These are phyloP conservation scores for Emys orbicularis DNA, from an alignment of 2,797 vertebrate genomes.

Conservation along the genomic window DNA sequence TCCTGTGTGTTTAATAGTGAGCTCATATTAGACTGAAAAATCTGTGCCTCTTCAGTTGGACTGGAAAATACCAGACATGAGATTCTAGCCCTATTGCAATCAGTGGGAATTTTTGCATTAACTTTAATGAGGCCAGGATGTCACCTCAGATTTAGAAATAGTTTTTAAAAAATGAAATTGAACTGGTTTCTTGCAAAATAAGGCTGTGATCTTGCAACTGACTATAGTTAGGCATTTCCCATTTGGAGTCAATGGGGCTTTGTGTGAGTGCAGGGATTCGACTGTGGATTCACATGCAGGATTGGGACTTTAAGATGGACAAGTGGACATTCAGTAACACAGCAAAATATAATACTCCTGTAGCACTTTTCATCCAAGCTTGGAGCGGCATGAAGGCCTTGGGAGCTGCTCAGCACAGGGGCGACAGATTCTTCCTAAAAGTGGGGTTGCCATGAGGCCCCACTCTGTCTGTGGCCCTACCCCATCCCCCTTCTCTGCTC, in stretches of 20 bases:
- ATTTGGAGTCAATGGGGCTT: not conserved
- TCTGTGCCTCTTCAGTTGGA: not conserved
- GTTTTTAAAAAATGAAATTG: not conserved
- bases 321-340: not conserved
- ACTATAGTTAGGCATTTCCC: not conserved
- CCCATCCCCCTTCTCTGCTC: too few species aligned
- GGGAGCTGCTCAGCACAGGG: fast-evolving
- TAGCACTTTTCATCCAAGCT: not conserved
- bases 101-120: not conserved
- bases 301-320: fast-evolving
- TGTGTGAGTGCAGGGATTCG: not conserved
- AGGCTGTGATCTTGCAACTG: not conserved
- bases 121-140: not conserved
- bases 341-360: not conserved
- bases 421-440: too few species aligned
- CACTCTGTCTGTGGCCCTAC: too few species aligned
- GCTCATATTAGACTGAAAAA: not conserved
- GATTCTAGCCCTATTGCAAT: not conserved
- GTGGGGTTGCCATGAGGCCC: too few species aligned
- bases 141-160: not conserved
- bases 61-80: not conserved
- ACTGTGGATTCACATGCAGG: not conserved
- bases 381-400: fast-evolving
- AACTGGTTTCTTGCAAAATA: not conserved
- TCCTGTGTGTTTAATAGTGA: not conserved